phyloP scores from a whole-genome alignment of 2,797 vertebrate species.

The Carcharodon carcharias region DNA sequence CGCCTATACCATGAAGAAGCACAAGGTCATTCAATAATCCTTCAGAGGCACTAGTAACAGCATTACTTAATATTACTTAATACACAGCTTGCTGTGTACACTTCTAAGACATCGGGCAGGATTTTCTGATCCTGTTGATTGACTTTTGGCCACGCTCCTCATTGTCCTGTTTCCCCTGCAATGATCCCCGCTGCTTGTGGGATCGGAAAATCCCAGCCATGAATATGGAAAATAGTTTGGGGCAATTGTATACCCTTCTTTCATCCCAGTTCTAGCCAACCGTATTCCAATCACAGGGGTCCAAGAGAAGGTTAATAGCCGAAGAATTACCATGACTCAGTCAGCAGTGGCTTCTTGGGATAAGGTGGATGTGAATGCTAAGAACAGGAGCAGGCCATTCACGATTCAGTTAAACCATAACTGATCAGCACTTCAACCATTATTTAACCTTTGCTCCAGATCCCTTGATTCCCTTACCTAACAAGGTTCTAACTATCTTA shows the following conservation, averaged over 20 bases:
- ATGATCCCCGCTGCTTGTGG: no score
- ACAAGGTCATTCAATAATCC: neutral
- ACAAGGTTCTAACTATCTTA: neutral
- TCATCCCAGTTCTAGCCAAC: neutral
- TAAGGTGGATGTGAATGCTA: neutral
- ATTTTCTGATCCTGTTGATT: no score
- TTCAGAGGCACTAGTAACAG: neutral
- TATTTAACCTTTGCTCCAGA: neutral
- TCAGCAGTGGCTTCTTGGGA: neutral
- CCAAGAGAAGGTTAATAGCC: neutral
- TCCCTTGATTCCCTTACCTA: neutral
- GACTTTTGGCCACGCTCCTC: no score
- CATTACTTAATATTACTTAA: neutral
- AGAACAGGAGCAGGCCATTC: neutral
- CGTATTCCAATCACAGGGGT: neutral
- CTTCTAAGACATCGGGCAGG: no score
- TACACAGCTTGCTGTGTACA: neutral
- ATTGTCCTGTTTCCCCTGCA: no score
- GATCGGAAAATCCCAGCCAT: no score
- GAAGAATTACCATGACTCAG: neutral
- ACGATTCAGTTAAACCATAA: neutral
- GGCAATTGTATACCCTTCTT: neutral
- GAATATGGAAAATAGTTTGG: neutral
- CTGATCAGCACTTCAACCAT: neutral
- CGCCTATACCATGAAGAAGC: neutral